phyloP scores from a whole-genome alignment of 1,140 invertebrate species.

The Littorina saxatilis region DNA sequence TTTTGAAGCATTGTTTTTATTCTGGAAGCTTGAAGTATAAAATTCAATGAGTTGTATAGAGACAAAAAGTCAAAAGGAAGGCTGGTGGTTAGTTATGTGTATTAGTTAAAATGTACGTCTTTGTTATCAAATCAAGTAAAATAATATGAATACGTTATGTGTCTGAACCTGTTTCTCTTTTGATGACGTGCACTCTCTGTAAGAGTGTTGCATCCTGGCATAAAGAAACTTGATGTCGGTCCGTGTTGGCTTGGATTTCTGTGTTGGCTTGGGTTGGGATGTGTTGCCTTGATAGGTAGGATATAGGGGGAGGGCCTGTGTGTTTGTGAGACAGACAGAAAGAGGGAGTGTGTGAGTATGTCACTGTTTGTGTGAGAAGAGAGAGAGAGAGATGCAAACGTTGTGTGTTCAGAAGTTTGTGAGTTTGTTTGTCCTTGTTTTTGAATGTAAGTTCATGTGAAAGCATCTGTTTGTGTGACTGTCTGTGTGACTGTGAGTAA shows the following conservation, averaged over 20 bases:
- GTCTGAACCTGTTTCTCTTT: too few relatives aligned
- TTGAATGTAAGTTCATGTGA: background rate
- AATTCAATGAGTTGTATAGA: too few relatives aligned
- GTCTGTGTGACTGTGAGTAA: too few relatives aligned
- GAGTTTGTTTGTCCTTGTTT: background rate
- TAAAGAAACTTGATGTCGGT: conserved; percentile 27
- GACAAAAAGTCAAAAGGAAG: too few relatives aligned
- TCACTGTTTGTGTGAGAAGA: background rate
- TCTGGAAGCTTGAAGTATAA: too few relatives aligned
- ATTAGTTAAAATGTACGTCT: too few relatives aligned
- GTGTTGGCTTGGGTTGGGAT: conserved; percentile 25
- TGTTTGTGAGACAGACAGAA: background rate
- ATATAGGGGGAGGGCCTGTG: background rate
- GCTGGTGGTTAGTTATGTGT: too few relatives aligned
- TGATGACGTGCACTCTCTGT: too few relatives aligned
- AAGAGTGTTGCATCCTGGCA: conserved; percentile 16
- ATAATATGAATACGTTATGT: too few relatives aligned
- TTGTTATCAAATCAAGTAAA: too few relatives aligned
- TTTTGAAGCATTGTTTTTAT: too few relatives aligned
- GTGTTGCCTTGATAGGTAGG: conserved; percentile 41
- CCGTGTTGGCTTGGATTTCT: conserved; percentile 35
- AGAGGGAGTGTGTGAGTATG: background rate
- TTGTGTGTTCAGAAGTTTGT: conserved; percentile 13
- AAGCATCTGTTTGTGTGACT: background rate
- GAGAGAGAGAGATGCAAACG: too few relatives aligned